Evolutionary conservation across 2,797 vertebrate genomes (phyloP).

Genomic region (Lagorchestes hirsutus): DNA sequence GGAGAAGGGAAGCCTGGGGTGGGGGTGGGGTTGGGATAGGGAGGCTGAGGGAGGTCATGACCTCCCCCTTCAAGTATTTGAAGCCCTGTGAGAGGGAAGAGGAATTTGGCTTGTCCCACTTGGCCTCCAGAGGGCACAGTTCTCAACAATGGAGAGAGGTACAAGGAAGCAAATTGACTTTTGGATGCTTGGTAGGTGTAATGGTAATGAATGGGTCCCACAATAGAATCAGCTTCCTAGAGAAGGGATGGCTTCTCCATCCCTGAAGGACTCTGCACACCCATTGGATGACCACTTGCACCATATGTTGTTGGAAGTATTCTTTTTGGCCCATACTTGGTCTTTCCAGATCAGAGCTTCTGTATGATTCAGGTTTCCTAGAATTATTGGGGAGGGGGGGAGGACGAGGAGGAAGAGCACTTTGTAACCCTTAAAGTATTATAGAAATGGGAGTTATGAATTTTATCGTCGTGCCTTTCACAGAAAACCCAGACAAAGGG

Average conservation of each 20-base stretch:
- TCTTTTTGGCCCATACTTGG: not conserved
- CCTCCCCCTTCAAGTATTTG: not conserved
- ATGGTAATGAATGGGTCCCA: not conserved
- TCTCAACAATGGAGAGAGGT: not conserved
- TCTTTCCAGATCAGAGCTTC: not conserved
- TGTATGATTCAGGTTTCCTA: not conserved
- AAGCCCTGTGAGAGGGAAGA: not conserved
- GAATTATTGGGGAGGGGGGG: not conserved
- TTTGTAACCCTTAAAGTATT: not conserved
- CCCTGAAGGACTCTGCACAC: not conserved
- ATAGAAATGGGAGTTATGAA: not conserved
- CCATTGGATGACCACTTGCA: not conserved
- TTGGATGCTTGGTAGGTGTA: not conserved
- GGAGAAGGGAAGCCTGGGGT: not conserved
- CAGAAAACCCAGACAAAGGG: not conserved
- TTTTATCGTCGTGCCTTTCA: not conserved
- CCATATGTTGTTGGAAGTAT: not conserved
- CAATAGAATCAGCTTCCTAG: not conserved
- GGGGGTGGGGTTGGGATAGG: not conserved
- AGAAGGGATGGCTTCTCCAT: not conserved
- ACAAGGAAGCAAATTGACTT: not conserved
- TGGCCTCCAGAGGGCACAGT: not conserved
- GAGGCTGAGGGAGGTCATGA: not conserved
- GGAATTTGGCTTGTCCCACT: not conserved
- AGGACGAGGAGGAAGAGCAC: not conserved